These are phyloP conservation scores for Helicoverpa assulta DNA, from an alignment of 2,888 invertebrate species.

Conservation along the genomic window DNA sequence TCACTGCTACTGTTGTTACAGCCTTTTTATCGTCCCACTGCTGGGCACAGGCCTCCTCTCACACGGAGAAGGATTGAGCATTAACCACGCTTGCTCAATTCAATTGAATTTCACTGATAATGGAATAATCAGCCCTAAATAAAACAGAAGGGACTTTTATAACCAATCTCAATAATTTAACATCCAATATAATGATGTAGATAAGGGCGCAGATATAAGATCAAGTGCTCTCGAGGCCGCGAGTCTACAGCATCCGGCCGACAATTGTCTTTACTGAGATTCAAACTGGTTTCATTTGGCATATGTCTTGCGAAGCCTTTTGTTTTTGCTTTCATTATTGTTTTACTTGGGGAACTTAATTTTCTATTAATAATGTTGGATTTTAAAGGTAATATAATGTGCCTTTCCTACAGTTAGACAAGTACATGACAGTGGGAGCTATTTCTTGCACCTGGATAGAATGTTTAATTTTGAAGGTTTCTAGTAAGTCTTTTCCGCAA, in stretches of 20 bases:
- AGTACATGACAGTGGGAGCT: no score
- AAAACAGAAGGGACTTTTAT: neutral
- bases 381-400: neutral
- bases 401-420: no score
- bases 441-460: no score
- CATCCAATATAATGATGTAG: constrained; percentile 42
- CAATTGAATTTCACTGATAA: no score
- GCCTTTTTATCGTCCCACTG: no score
- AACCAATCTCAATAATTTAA: constrained; percentile 33
- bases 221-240: constrained; percentile 71
- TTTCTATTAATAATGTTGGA: constrained; percentile 9
- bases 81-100: no score
- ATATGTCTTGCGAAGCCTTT: constrained; percentile 67
- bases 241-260: constrained; percentile 76
- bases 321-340: constrained; percentile 67
- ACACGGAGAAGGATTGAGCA: no score
- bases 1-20: no score
- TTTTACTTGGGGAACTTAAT: constrained; percentile 40
- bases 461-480: no score
- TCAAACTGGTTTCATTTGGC: constrained; percentile 72
- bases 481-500: no score
- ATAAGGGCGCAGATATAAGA: constrained; percentile 62
- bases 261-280: constrained; percentile 75
- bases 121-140: neutral
- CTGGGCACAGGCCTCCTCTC: no score